Conservation (phyloP, 2,797 vertebrate genomes). For the Mus minutoides region DNA sequence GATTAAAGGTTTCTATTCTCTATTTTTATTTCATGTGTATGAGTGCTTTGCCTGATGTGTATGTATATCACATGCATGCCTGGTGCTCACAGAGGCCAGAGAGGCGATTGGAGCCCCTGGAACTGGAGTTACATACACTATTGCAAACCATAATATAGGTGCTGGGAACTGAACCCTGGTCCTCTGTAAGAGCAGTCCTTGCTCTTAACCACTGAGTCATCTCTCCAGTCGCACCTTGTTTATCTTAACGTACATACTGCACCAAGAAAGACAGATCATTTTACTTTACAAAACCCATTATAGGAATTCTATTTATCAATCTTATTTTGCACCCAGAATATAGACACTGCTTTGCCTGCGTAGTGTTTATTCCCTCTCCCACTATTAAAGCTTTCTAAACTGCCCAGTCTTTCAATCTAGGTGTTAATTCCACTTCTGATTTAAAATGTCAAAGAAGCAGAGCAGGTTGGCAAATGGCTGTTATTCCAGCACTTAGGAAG, state of each 20-base stretch:
- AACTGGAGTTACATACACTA: not conserved
- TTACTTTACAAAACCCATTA: slow-evolving; percentile 8
- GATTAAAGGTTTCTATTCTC: not conserved
- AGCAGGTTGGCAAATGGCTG: not conserved
- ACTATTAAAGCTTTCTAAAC: slow-evolving; percentile 23
- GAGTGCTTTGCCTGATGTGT: not conserved
- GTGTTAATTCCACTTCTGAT: not conserved
- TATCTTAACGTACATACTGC: not conserved
- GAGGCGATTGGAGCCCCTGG: no score
- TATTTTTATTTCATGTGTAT: not conserved
- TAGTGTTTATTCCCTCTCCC: not conserved
- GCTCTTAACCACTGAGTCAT: not conserved
- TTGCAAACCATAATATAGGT: not conserved
- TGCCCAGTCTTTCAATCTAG: not conserved
- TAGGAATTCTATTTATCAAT: not conserved
- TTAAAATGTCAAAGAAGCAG: not conserved
- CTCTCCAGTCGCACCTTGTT: not conserved
- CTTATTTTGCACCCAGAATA: slow-evolving; percentile 32
- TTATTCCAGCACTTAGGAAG: not conserved
- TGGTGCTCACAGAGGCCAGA: not conserved
- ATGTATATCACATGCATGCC: not conserved
- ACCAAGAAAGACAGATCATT: not conserved
- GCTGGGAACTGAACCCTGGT: not conserved
- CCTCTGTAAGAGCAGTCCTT: not conserved
- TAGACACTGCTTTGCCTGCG: not conserved